Evolutionary conservation across 2,797 vertebrate species (phyloP), one percentile per base, ranked within the genome.

Genomic region (Lutjanus argentimaculatus): DNA sequence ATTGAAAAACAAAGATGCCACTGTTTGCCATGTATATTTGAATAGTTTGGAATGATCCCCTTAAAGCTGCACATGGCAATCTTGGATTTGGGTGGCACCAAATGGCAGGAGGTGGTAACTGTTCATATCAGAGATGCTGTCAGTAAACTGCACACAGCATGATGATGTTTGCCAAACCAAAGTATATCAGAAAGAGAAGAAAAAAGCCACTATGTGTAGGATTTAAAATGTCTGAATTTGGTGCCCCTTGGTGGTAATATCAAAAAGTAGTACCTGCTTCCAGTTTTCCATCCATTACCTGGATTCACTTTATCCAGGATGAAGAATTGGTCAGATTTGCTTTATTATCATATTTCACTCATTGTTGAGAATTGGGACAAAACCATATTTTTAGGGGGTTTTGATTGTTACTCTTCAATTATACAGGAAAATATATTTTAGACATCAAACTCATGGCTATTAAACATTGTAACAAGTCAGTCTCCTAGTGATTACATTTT

Each of bases 11-110:
- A 71, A 81, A 78, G 70, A 72, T 66, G 70, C 57, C 68, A 30
- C 22, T 82, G 84, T 79, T 79, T 79, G 56, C 58, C 46, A 75
- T 70, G 84, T 82, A 68, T 82, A 79, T 85, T 82, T 85, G 70
- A 56, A 76, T 65, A 79, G 77, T 58, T 65, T 66, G 75, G 42
- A 70, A 66, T 75, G n/a, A 62, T 86, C 80, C 58, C 61, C 72
- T 65, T 53, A 52, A 77, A 80, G 70, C 70, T 80, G 70, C 73
- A 70, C 73, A 76, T 72, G 30, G 67, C 61, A 75, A 71, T 42
- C 67, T 63, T 77, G 22, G 63, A 66, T 69, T 67, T 56, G 48
- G 15, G 49, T 67, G 56, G 80, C 57, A 67, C 83, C 71, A 83
- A 83, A 86, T 80, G 74, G 70, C 62, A 80, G 43, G 48, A 82